A percentile compares a stretch with the other conserved stretches of the same genome.
These are phyloP conservation scores for Dendrocincla tyrannina DNA, from an alignment of 2,797 vertebrate genomes.

Conservation along the genomic window DNA sequence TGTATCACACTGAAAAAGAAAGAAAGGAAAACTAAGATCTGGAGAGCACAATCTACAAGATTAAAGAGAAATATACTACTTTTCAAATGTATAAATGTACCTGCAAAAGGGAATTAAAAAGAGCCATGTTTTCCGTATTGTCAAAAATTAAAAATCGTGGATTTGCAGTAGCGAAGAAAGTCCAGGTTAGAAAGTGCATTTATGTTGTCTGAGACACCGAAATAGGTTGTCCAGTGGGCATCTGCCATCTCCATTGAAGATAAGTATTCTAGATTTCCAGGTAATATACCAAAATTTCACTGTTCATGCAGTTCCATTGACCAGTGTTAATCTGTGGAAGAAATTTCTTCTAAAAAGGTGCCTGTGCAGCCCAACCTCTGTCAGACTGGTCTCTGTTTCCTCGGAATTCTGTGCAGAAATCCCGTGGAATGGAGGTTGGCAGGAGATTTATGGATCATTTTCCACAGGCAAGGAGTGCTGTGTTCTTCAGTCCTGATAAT, in stretches of 20 bases:
- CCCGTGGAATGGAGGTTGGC: neutral
- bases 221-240: neutral
- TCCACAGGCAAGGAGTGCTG: neutral
- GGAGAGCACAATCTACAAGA: neutral
- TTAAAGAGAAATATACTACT: neutral
- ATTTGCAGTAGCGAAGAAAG: neutral
- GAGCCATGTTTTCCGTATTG: neutral
- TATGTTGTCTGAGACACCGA: neutral
- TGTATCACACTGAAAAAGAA: neutral
- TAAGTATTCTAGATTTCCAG: neutral
- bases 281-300: neutral
- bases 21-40: neutral
- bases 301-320: neutral
- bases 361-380: neutral
- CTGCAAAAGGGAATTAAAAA: neutral
- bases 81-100: neutral
- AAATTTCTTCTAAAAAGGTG: neutral
- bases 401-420: neutral
- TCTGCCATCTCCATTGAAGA: neutral
- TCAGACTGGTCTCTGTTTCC: neutral
- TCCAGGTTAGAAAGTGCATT: neutral
- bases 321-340: neutral
- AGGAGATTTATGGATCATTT: neutral
- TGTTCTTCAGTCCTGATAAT: neutral
- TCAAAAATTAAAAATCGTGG: neutral